Conservation (phyloP, 1,140 invertebrate species). For the Scaptomyza graminum region DNA sequence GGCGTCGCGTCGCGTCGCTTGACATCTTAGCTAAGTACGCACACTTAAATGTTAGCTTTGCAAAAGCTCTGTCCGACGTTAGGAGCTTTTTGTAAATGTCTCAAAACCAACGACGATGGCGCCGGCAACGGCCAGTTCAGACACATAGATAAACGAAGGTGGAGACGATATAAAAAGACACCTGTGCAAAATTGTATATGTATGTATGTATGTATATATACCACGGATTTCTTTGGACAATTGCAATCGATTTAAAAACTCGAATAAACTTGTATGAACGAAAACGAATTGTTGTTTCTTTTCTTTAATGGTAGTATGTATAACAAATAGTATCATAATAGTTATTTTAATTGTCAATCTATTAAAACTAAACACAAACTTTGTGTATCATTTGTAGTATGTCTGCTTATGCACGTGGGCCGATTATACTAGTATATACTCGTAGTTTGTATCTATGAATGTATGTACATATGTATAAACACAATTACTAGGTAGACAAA, state of each 20-base stretch:
- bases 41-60: too few species aligned
- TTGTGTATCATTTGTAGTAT: background rate
- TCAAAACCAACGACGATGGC: too few species aligned
- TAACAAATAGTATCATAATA: constrained; percentile 31
- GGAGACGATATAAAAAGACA: background rate
- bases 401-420: background rate
- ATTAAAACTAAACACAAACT: constrained; percentile 21
- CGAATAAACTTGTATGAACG: background rate
- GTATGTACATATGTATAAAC: background rate
- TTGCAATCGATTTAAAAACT: background rate
- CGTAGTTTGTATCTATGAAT: background rate
- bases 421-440: too few species aligned
- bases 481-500: background rate
- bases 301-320: constrained; percentile 34
- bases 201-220: too few species aligned
- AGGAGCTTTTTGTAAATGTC: too few species aligned
- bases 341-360: constrained; percentile 26
- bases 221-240: too few species aligned
- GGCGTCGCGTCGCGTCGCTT: too few species aligned
- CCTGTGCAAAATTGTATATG: background rate
- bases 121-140: too few species aligned
- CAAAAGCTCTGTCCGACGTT: too few species aligned
- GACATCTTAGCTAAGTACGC: too few species aligned
- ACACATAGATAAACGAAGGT: too few species aligned
- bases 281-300: background rate